phyloP scores from a whole-genome alignment of 2,888 invertebrate genomes.

The Drosophila sordidula region DNA sequence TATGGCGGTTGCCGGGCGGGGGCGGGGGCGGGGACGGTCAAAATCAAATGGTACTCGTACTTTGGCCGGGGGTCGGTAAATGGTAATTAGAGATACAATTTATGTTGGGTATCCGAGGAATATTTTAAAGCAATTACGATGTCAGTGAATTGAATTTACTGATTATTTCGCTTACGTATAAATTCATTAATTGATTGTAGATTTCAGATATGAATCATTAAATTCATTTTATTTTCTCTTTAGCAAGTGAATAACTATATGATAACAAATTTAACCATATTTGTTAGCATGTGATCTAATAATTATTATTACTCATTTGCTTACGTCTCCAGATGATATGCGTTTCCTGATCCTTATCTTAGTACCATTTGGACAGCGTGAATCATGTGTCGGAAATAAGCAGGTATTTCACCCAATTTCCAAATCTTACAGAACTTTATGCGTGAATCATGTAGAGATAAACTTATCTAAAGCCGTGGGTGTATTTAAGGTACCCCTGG shows the following conservation, averaged over 20 bases:
- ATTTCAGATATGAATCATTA: background rate
- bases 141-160: slow-evolving; percentile 3
- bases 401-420: slow-evolving; percentile 10
- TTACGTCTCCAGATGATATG: slow-evolving; percentile 21
- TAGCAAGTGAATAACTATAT: background rate
- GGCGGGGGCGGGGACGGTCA: slow-evolving; percentile 33
- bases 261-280: background rate
- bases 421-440: background rate
- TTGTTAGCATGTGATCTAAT: background rate
- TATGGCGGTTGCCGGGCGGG: slow-evolving; percentile 20
- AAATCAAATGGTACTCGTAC: slow-evolving; percentile 50
- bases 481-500: background rate
- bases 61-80: slow-evolving; percentile 10
- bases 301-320: slow-evolving; percentile 17
- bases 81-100: slow-evolving; percentile 25
- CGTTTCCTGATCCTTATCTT: slow-evolving; percentile 33
- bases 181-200: no score
- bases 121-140: slow-evolving; percentile 2
- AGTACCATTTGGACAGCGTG: background rate
- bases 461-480: slow-evolving; percentile 4
- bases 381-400: slow-evolving; percentile 7
- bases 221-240: no score
- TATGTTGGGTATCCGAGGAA: background rate
- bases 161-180: background rate
- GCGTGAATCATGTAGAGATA: slow-evolving; percentile 26